Evolutionary conservation across 2,113 vertebrate species (phyloP).

Genomic region (Rhinopomastus cyanomelas): DNA sequence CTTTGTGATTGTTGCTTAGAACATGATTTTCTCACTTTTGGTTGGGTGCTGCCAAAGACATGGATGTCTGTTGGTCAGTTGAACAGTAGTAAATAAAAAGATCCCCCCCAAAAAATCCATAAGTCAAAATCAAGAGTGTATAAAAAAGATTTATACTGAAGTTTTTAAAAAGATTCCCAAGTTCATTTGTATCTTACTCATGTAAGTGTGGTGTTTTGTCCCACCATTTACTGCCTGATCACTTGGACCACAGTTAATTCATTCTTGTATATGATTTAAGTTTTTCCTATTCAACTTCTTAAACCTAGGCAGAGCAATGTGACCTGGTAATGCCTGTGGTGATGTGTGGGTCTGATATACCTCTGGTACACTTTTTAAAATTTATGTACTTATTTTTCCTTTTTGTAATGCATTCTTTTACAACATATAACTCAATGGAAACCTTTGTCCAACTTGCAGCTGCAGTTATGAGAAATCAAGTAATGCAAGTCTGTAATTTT

Average conservation of each 20-base stretch:
- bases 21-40: background rate
- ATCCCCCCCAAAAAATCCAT: background rate
- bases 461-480: background rate
- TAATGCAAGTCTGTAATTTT: background rate
- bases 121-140: background rate
- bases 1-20: background rate
- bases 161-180: background rate
- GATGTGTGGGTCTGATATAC: background rate
- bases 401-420: background rate
- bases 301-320: background rate
- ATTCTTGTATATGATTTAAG: background rate
- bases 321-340: background rate
- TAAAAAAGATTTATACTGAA: background rate
- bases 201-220: background rate
- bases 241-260: background rate
- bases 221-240: background rate
- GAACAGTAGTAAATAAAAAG: background rate
- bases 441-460: background rate
- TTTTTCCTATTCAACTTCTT: background rate
- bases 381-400: background rate
- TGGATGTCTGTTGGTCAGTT: background rate
- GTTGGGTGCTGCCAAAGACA: background rate
- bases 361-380: background rate
- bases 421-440: background rate
- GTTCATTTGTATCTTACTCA: background rate